phyloP scores from a whole-genome alignment of 2,113 vertebrate genomes.

The Sinocyclocheilus grahami region DNA sequence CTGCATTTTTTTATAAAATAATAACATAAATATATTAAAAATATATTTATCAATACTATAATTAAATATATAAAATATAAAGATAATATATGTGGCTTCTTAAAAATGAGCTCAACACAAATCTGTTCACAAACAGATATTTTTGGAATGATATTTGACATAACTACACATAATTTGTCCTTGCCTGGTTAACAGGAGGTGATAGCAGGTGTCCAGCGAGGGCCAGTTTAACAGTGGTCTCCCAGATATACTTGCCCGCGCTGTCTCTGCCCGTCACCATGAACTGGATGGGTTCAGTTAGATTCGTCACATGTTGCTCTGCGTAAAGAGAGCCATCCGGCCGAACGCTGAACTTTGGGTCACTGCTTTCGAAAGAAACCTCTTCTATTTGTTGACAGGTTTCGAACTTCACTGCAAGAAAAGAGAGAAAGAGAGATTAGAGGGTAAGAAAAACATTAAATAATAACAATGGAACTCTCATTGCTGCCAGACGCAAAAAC shows the following conservation, averaged over 20 bases:
- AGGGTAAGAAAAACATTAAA: constrained; percentile 15
- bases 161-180: not conserved
- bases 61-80: not conserved
- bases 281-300: constrained; percentile 83
- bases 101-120: not conserved
- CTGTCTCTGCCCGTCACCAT: constrained; percentile 81
- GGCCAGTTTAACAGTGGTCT: constrained; percentile 83
- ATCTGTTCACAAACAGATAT: not conserved
- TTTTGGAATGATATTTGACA: not conserved
- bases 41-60: too few relatives aligned
- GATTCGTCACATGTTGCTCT: constrained; percentile 80
- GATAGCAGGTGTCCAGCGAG: constrained; percentile 79
- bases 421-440: constrained; percentile 21
- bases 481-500: not conserved
- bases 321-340: constrained; percentile 83
- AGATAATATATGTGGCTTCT: not conserved
- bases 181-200: constrained; percentile 71
- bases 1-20: not conserved
- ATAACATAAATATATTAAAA: not conserved
- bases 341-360: constrained; percentile 85
- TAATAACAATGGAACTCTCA: constrained; percentile 2
- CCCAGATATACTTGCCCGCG: constrained; percentile 81
- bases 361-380: constrained; percentile 84
- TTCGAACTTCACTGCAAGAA: constrained; percentile 85
- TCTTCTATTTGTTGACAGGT: constrained; percentile 82